Percentiles rank a stretch among this genome's conserved stretches.
These are phyloP conservation scores for Amblyopsis rosae DNA, from an alignment of 2,113 vertebrate species.

Conservation along the genomic window DNA sequence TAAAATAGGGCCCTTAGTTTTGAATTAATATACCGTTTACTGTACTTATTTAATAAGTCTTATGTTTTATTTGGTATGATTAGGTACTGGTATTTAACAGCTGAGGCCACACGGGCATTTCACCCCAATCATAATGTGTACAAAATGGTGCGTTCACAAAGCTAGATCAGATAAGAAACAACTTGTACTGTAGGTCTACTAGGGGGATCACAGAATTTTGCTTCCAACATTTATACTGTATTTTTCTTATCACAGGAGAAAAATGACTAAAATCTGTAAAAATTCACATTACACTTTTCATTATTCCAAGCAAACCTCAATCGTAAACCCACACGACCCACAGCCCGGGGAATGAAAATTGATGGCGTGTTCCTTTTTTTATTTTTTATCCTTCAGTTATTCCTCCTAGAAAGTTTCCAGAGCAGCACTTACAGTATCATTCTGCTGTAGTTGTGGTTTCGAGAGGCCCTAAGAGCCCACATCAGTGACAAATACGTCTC, in stretches of 20 bases:
- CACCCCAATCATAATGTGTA: too few species aligned
- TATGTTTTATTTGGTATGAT: too few species aligned
- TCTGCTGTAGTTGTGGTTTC: slow-evolving; percentile 44
- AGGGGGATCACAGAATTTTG: slow-evolving; percentile 11
- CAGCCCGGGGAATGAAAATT: slow-evolving; percentile 30
- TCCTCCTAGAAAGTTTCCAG: slow-evolving; percentile 42
- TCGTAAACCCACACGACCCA: slow-evolving; percentile 25
- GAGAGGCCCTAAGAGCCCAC: slow-evolving; percentile 20
- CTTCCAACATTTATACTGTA: background rate
- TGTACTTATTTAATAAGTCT: too few species aligned
- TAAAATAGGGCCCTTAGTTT: too few species aligned
- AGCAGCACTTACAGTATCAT: slow-evolving; percentile 31
- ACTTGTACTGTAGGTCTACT: background rate
- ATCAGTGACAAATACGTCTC: slow-evolving; percentile 53
- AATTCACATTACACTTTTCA: slow-evolving; percentile 26
- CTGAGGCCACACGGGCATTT: too few species aligned
- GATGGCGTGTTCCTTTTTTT: slow-evolving; percentile 27
- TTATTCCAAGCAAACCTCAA: slow-evolving; percentile 27
- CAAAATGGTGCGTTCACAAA: too few species aligned
- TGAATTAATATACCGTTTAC: too few species aligned
- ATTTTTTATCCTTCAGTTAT: slow-evolving; percentile 27
- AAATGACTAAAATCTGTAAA: slow-evolving; percentile 30
- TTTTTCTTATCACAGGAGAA: slow-evolving; percentile 9
- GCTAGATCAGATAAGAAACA: background rate
- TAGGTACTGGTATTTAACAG: too few species aligned